A percentile compares a stretch with the other conserved stretches of the same genome.
Conservation (phyloP, 1,140 invertebrate species). For the Sarcophaga bullata region DNA sequence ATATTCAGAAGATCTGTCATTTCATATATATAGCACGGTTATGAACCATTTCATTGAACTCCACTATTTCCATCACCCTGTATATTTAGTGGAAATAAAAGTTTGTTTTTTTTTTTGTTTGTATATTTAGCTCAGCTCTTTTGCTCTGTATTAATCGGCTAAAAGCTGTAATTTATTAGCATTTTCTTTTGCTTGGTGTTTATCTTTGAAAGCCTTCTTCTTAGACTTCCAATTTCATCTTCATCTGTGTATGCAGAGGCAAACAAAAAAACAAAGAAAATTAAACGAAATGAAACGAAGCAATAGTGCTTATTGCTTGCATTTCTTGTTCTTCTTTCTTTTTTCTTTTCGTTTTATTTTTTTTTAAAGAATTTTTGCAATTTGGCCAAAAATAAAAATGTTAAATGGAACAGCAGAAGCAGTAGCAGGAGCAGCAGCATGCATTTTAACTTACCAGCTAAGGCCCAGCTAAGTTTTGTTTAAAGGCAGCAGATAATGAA, state of each 20-base stretch:
- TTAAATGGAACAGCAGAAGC: not conserved
- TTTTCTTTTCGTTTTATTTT: no score
- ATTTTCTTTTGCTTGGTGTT: constrained; percentile 36
- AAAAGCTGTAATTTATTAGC: constrained; percentile 41
- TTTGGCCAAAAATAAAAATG: constrained; percentile 33
- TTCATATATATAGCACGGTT: no score
- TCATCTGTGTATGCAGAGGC: constrained; percentile 26
- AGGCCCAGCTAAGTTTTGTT: no score
- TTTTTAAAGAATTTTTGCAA: constrained; percentile 25
- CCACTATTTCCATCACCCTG: not conserved
- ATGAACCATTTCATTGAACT: no score
- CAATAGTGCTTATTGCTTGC: no score
- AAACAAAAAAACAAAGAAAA: not conserved
- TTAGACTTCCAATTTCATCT: constrained; percentile 15
- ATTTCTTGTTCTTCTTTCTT: no score
- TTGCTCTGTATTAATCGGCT: constrained; percentile 35
- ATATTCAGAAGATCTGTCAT: no score
- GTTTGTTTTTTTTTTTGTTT: no score
- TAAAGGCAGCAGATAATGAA: not conserved
- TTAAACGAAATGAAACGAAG: not conserved
- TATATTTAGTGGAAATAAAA: not conserved
- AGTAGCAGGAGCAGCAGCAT: no score
- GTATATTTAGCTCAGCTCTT: constrained; percentile 29
- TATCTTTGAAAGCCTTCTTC: constrained; percentile 36
- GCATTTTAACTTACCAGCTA: no score